Evolutionary conservation across 1,140 invertebrate genomes (phyloP), one percentile per base, ranked within the genome.

Genomic region (Drosophila pruinosa): DNA sequence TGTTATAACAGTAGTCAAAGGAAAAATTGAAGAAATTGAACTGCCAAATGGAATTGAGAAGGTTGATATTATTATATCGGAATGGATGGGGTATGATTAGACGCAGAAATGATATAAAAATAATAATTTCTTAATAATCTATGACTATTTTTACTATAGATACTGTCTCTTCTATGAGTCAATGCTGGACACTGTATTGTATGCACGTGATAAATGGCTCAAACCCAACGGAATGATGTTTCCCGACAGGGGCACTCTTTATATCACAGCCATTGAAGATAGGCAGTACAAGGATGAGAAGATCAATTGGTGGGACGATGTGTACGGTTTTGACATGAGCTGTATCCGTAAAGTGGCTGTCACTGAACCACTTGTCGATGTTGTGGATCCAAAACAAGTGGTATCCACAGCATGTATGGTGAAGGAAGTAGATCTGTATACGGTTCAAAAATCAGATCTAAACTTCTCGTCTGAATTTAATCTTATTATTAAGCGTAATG

Each of bases 281-380:
- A 94, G 98, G 22, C 98, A 99, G 92, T 99, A 99, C 92, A 99
- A 99, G 92, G 99, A 99, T 91, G 99, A 99, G 85, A 99, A 99
- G 91, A 99, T 99, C 68, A 99, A 99, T 92, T 99, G 99, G 98
- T 99, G 99, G 99, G 98, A 99, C 81, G 97, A 98, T 93, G 99
- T 99, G 0, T 99, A 99, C 91, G 99, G 99, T 34, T 99, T 99
- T 91, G 97, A 99, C 91, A 99, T 99, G 99, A 98, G 97, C 86
- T 98, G 97, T 70, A 99, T 99, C 89, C 94, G 98, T 34, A 97
- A 99, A 91, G 97, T 99, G 26, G 99, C 99, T 4, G 99, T 99
- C 62, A 97, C 96, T 45, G 99, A 99, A 92, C 99, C 99, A 0
- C 92, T 99, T 1, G 99, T 99, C 0, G 99, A 99, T 93, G 97